Percentiles rank a stretch among this genome's conserved stretches.
Evolutionary conservation across 1,140 invertebrate species (phyloP).

Genomic region (Prorops nasuta): DNA sequence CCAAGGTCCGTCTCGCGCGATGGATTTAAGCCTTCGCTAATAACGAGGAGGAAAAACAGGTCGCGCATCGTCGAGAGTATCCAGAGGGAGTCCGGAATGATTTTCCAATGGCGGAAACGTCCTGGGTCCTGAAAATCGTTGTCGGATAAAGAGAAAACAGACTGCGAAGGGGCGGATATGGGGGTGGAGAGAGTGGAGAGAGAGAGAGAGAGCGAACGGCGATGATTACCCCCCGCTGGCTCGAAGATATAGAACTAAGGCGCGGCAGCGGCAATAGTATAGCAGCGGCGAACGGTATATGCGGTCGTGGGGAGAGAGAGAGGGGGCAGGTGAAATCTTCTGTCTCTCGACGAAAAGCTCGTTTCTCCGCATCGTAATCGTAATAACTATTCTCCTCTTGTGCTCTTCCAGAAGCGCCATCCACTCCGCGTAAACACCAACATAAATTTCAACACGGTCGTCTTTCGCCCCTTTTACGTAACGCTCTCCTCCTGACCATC

Average conservation of each 20-base stretch:
- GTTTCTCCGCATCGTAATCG: conserved; percentile 26
- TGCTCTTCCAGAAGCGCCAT: conserved; percentile 15
- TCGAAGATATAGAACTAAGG: conserved; percentile 8
- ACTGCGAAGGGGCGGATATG: too few species aligned
- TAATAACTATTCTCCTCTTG: conserved; percentile 36
- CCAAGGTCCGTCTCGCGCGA: too few species aligned
- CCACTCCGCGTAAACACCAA: conserved; percentile 37
- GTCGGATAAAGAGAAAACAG: too few species aligned
- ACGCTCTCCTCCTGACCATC: conserved; percentile 13
- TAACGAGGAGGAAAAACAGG: too few species aligned
- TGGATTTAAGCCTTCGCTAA: too few species aligned
- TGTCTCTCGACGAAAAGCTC: conserved; percentile 14
- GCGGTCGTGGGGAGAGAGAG: neutral
- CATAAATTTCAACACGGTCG: conserved; percentile 39
- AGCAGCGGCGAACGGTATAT: neutral
- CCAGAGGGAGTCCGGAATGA: too few species aligned
- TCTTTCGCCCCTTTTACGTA: neutral
- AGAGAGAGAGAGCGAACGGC: too few species aligned
- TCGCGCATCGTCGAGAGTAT: too few species aligned
- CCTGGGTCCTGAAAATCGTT: too few species aligned
- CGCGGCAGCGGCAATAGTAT: neutral
- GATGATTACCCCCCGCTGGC: neutral
- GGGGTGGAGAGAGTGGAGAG: too few species aligned
- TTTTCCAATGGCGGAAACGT: too few species aligned
- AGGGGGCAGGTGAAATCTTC: conserved; percentile 11